A percentile compares a stretch with the other conserved stretches of the same genome.
These are phyloP conservation scores for Cherax destructor DNA, from an alignment of 1,140 invertebrate species.

Conservation along the genomic window DNA sequence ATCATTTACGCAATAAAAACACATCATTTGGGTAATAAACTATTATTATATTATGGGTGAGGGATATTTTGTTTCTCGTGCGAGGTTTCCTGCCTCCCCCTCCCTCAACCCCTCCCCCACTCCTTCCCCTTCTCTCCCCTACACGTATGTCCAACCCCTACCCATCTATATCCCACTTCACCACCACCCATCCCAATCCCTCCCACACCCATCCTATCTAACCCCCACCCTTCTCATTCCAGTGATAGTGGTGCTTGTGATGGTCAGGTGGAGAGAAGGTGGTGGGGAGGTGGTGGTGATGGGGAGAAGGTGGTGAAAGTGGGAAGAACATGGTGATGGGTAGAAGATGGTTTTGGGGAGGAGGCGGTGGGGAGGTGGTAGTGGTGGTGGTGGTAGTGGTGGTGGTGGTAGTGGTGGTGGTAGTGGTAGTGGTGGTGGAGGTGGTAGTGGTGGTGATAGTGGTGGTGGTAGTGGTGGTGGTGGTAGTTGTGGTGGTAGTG, in stretches of 20 bases:
- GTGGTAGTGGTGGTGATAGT: no score
- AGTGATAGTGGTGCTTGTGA: background rate
- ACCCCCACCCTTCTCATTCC: background rate
- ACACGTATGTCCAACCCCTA: background rate
- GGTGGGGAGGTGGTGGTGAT: background rate
- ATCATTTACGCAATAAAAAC: no score
- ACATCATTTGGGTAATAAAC: no score
- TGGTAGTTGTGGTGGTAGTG: background rate
- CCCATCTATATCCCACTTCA: background rate
- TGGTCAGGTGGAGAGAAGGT: background rate
- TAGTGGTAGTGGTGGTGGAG: background rate
- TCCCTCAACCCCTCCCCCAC: background rate
- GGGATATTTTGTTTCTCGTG: no score
- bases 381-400: background rate
- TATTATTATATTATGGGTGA: no score
- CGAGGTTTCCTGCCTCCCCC: no score
- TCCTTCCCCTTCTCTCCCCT: background rate
- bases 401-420: constrained; percentile 1
- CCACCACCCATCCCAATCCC: background rate
- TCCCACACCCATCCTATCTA: no score
- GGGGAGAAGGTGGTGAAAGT: background rate
- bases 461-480: background rate
- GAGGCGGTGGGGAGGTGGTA: no score
- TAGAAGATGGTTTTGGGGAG: no score
- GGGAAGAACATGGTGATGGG: background rate